These are phyloP conservation scores for Apis cerana DNA, from an alignment of 1,140 invertebrate genomes.

Conservation along the genomic window DNA sequence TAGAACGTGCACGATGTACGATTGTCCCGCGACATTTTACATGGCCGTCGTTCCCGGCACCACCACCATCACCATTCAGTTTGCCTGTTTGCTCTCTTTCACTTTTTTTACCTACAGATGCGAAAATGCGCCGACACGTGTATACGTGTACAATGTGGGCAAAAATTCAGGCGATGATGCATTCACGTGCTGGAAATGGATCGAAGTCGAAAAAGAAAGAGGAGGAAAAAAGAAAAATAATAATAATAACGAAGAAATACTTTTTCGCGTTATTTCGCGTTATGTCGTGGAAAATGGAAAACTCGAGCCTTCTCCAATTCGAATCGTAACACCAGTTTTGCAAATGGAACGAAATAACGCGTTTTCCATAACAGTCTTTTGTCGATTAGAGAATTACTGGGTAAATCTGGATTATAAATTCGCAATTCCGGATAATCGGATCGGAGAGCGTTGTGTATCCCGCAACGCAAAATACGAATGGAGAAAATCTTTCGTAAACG, in stretches of 20 bases:
- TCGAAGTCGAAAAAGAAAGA: background rate
- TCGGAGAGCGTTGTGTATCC: constrained; percentile 18
- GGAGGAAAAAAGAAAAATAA: background rate
- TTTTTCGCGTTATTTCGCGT: constrained; percentile 13
- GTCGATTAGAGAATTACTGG: constrained; percentile 34
- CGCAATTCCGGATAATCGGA: constrained; percentile 55
- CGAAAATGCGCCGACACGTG: background rate
- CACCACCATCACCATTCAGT: constrained; percentile 8
- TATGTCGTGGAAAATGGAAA: no score
- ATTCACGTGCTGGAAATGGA: background rate
- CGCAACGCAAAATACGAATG: constrained; percentile 22
- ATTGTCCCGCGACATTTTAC: constrained; percentile 69
- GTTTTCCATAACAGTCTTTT: constrained; percentile 12
- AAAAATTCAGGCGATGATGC: constrained; percentile 30
- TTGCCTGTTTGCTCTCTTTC: constrained; percentile 25
- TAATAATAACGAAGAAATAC: background rate
- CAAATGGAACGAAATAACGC: constrained; percentile 29
- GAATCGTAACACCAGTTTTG: background rate
- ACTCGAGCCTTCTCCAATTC: no score
- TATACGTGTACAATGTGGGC: constrained; percentile 2
- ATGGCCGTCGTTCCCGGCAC: constrained; percentile 9
- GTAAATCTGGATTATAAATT: constrained; percentile 57
- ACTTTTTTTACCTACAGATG: background rate
- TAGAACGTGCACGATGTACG: constrained; percentile 68
- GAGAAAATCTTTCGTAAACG: constrained; percentile 50